Conservation (phyloP, 2,113 vertebrate genomes). For the Glaucomys volans region DNA sequence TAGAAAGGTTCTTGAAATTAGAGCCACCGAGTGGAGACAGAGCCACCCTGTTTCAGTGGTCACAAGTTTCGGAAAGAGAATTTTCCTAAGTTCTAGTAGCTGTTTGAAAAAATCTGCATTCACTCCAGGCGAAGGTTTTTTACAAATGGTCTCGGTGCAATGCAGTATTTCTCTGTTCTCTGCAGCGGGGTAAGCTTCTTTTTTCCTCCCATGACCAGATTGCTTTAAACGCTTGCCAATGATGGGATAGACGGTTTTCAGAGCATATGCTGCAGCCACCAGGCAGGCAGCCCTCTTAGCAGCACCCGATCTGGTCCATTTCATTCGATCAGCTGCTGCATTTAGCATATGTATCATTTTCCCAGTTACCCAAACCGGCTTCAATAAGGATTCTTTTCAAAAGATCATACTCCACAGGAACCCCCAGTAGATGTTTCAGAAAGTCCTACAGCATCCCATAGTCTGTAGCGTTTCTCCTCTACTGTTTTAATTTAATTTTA, state of each 20-base stretch:
- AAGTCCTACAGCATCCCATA: constrained; percentile 49
- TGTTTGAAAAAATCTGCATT: constrained; percentile 94
- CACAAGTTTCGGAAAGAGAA: constrained; percentile 94
- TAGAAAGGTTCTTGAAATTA: constrained; percentile 97
- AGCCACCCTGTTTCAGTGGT: constrained; percentile 94
- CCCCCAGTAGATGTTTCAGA: constrained; percentile 66
- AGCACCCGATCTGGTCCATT: constrained; percentile 89
- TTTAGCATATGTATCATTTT: constrained; percentile 93
- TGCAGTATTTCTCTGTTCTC: constrained; percentile 63
- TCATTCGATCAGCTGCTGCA: constrained; percentile 89
- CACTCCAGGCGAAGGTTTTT: constrained; percentile 89
- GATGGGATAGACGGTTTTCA: constrained; percentile 91
- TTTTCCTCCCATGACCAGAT: constrained; percentile 53
- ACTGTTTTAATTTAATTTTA: neutral
- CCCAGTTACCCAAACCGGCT: constrained; percentile 58
- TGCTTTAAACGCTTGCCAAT: constrained; percentile 87
- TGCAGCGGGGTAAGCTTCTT: constrained; percentile 59
- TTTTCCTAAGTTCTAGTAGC: constrained; percentile 92
- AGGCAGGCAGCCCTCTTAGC: constrained; percentile 91
- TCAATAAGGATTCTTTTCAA: constrained; percentile 53
- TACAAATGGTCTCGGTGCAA: neutral
- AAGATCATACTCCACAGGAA: constrained; percentile 12
- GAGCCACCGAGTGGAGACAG: constrained; percentile 94
- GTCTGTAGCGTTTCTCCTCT: constrained; percentile 65
- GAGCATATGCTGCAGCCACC: constrained; percentile 92